Evolutionary conservation across 2,888 invertebrate genomes (phyloP).

Genomic region (Pristionchus arcanus): DNA sequence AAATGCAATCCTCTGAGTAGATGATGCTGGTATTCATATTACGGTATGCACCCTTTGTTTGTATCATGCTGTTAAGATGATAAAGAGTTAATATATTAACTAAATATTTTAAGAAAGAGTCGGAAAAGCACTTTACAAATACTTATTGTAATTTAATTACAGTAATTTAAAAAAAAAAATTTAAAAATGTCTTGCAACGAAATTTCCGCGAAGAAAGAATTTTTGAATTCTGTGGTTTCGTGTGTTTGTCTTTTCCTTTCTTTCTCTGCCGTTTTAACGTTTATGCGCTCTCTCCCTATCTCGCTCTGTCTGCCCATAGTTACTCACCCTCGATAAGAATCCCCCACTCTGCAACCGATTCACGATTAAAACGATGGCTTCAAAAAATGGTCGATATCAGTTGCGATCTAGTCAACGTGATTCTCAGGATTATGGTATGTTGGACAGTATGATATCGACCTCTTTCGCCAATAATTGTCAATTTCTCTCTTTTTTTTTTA

Average conservation of each 20-base stretch:
- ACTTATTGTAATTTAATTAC: not conserved
- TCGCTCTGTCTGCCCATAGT: slow-evolving; percentile 16
- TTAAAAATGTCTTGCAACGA: too few species aligned
- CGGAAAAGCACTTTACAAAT: not conserved
- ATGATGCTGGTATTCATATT: slow-evolving; percentile 28
- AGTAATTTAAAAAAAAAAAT: too few species aligned
- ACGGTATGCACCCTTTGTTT: slow-evolving; percentile 16
- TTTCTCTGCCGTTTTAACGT: not conserved
- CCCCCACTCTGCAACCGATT: not conserved
- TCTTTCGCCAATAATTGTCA: not conserved
- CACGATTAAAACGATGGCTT: not conserved
- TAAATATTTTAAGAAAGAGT: not conserved
- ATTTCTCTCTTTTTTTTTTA: not conserved
- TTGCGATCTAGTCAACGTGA: slow-evolving; percentile 25
- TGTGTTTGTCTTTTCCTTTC: not conserved
- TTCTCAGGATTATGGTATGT: slow-evolving; percentile 20
- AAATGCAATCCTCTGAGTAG: slow-evolving; percentile 43
- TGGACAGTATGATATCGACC: not conserved
- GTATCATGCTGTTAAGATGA: slow-evolving; percentile 8
- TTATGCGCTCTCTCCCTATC: not conserved
- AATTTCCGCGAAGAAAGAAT: not conserved
- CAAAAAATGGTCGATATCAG: slow-evolving; percentile 47
- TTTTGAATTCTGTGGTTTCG: not conserved
- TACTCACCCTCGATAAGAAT: slow-evolving; percentile 47
- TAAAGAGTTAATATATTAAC: not conserved